Percentiles rank a stretch among this genome's conserved stretches.
phyloP scores from a whole-genome alignment of 2,888 invertebrate species.

The Philereme transversata region DNA sequence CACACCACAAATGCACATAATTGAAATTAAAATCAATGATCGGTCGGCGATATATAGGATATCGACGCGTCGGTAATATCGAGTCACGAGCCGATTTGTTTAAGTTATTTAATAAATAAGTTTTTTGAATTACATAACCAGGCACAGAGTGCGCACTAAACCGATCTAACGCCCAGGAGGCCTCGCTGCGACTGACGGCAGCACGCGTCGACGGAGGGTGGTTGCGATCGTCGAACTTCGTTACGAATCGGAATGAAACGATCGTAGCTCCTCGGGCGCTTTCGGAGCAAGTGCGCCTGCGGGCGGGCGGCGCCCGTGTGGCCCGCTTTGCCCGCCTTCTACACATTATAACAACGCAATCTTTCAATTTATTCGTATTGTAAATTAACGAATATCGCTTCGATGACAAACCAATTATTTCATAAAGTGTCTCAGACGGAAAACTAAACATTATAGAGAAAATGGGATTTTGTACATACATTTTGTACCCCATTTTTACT shows the following conservation, averaged over 20 bases:
- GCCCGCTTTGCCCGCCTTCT: constrained; percentile 64
- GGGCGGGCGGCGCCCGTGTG: constrained; percentile 75
- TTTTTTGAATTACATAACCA: constrained; percentile 81
- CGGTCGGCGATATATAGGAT: constrained; percentile 34
- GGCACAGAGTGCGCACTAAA: constrained; percentile 68
- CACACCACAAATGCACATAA: constrained; percentile 74
- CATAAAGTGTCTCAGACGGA: neutral
- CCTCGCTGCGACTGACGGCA: constrained; percentile 79
- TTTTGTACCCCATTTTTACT: too few species aligned
- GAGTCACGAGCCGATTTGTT: constrained; percentile 56
- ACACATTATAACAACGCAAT: constrained; percentile 61
- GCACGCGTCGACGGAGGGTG: constrained; percentile 79
- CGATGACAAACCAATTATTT: neutral
- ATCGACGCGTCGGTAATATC: constrained; percentile 43
- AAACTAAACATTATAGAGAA: too few species aligned
- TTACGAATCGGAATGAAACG: constrained; percentile 78
- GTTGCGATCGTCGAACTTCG: constrained; percentile 80
- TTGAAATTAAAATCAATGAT: constrained; percentile 42
- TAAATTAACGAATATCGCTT: constrained; percentile 40
- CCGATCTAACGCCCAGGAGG: constrained; percentile 79
- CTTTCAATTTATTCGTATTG: constrained; percentile 65
- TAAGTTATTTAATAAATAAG: constrained; percentile 79
- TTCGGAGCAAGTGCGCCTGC: constrained; percentile 80
- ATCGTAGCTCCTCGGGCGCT: constrained; percentile 77
- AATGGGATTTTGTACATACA: too few species aligned